These are phyloP conservation scores for Drosophila miranda DNA, from an alignment of 1,140 invertebrate species.

Conservation along the genomic window DNA sequence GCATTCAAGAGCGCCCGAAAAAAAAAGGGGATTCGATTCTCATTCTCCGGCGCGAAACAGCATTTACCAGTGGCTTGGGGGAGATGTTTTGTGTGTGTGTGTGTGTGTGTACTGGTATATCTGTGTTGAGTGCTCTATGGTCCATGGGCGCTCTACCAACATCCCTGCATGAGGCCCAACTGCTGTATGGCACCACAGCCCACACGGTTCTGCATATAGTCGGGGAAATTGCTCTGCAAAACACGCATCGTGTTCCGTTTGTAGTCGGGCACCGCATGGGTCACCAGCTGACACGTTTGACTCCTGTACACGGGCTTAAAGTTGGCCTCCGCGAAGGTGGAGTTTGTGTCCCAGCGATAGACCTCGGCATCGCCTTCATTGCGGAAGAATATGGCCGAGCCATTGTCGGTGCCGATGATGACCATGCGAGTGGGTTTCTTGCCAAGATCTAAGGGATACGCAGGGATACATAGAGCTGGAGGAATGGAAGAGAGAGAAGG, in stretches of 20 bases:
- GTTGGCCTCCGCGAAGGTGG: conserved; percentile 83
- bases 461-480: not conserved
- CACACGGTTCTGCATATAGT: conserved; percentile 85
- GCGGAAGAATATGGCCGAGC: conserved; percentile 85
- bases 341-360: conserved; percentile 86
- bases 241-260: conserved; percentile 84
- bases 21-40: conserved; percentile 12
- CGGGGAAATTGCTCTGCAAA: conserved; percentile 86
- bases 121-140: not conserved
- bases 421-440: conserved; percentile 84
- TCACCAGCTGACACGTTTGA: conserved; percentile 83
- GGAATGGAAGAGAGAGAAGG: not conserved
- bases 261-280: conserved; percentile 84
- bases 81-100: conserved; percentile 13
- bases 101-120: conserved; percentile 3
- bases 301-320: conserved; percentile 84
- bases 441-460: conserved; percentile 82
- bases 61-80: conserved; percentile 39
- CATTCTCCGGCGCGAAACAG: conserved; percentile 21
- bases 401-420: conserved; percentile 86
- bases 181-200: conserved; percentile 85
- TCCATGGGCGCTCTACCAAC: conserved; percentile 53
- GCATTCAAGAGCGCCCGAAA: conserved; percentile 13
- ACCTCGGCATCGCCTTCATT: conserved; percentile 85
- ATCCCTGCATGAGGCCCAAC: conserved; percentile 83